These are phyloP conservation scores for Zophobas atratus DNA, from an alignment of 1,140 invertebrate species.

Conservation along the genomic window DNA sequence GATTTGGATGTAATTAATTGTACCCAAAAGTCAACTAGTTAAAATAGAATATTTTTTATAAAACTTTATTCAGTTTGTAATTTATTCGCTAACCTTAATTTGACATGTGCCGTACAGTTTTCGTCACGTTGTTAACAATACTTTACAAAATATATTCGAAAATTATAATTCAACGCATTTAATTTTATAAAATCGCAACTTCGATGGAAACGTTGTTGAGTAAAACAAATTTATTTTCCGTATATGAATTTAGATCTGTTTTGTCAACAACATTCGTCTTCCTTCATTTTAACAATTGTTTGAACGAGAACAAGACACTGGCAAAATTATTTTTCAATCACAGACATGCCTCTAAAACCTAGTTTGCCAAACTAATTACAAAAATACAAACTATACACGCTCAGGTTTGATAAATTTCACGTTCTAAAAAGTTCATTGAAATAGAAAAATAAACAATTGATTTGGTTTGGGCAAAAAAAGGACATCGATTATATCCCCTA, in stretches of 20 bases:
- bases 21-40: conserved; percentile 43
- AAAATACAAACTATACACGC: conserved; percentile 39
- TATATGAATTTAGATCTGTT: conserved; percentile 16
- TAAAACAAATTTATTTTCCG: conserved; percentile 15
- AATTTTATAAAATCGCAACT: conserved; percentile 15
- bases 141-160: conserved; percentile 31
- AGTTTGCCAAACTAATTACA: conserved; percentile 34
- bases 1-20: conserved; percentile 49
- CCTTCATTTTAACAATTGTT: conserved; percentile 25
- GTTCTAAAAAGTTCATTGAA: not conserved
- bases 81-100: conserved; percentile 33
- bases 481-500: conserved; percentile 21
- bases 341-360: conserved; percentile 44
- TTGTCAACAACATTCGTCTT: conserved; percentile 30
- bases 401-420: conserved; percentile 5
- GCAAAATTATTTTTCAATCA: conserved; percentile 48
- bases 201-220: conserved; percentile 26
- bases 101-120: conserved; percentile 36
- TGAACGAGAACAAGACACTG: conserved; percentile 44
- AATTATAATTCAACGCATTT: conserved; percentile 26
- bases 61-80: conserved; percentile 43
- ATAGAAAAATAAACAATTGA: conserved; percentile 13
- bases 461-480: conserved; percentile 6
- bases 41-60: conserved; percentile 45
- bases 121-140: conserved; percentile 35